phyloP scores from a whole-genome alignment of 2,113 vertebrate species.

The Chauna torquata region DNA sequence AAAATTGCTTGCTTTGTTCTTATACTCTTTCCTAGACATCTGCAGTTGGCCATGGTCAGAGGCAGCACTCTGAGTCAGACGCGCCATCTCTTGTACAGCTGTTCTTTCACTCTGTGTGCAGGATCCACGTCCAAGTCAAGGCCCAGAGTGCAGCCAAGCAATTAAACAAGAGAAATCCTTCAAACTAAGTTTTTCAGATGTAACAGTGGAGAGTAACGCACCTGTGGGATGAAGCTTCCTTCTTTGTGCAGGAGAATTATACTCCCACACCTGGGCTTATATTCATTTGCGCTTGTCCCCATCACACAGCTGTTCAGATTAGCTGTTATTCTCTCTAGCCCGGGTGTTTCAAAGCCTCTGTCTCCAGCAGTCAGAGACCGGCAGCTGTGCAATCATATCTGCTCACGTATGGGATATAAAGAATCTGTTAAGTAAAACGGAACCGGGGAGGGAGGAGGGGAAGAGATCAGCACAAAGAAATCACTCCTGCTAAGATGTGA shows the following conservation, averaged over 20 bases:
- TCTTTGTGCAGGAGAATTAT: slow-evolving; percentile 23
- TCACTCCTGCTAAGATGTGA: slow-evolving; percentile 4
- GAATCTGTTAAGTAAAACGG: slow-evolving; percentile 48
- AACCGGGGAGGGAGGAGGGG: not conserved
- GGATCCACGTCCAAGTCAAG: not conserved
- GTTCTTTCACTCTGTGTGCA: not conserved
- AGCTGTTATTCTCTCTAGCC: slow-evolving; percentile 44
- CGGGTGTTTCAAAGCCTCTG: slow-evolving; percentile 5
- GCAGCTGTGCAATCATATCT: slow-evolving; percentile 66
- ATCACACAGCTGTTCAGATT: slow-evolving; percentile 59
- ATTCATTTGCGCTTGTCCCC: slow-evolving; percentile 42
- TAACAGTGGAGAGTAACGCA: not conserved
- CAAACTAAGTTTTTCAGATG: slow-evolving; percentile 23
- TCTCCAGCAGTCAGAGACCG: slow-evolving; percentile 26
- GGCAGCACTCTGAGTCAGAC: not conserved
- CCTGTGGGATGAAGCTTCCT: slow-evolving; percentile 13
- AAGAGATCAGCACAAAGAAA: slow-evolving; percentile 3
- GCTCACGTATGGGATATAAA: slow-evolving; percentile 19
- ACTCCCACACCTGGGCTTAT: slow-evolving; percentile 38
- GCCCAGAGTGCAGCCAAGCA: not conserved
- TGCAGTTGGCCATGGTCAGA: not conserved
- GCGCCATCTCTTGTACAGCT: not conserved
- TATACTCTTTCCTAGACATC: not conserved
- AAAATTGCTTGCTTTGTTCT: not conserved
- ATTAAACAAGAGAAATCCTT: slow-evolving; percentile 24